phyloP scores from a whole-genome alignment of 2,113 vertebrate species.

The Odontesthes bonariensis region DNA sequence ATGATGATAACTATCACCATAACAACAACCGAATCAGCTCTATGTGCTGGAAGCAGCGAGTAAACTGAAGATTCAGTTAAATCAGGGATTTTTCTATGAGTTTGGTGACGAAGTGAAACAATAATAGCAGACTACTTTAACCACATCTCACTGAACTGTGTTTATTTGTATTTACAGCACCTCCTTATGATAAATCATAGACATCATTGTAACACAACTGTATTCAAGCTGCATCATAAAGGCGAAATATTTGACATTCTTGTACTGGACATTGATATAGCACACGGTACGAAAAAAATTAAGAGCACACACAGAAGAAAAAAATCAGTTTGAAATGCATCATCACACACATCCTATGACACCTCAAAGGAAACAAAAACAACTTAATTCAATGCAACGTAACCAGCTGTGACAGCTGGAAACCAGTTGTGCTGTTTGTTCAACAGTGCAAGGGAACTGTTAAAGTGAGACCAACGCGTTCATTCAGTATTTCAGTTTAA shows the following conservation, averaged over 20 bases:
- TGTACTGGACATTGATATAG: neutral
- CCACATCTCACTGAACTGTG: neutral
- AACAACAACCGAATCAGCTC: no score
- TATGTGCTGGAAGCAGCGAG: neutral
- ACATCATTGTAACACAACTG: neutral
- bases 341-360: neutral
- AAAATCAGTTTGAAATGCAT: neutral
- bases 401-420: neutral
- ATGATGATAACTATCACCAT: neutral
- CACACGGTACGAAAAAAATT: neutral
- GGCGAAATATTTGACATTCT: constrained; percentile 46
- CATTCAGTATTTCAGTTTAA: constrained; percentile 4
- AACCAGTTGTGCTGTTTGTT: neutral
- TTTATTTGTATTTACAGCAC: constrained; percentile 65
- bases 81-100: no score
- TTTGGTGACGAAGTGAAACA: neutral
- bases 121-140: neutral
- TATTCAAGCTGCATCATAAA: constrained; percentile 22
- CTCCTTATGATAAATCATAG: neutral
- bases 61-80: neutral
- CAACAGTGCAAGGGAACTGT: neutral
- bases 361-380: neutral
- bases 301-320: neutral
- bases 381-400: neutral
- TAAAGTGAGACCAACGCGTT: neutral